Evolutionary conservation across 1,140 invertebrate genomes (phyloP).

Genomic region (Zaprionus capensis): DNA sequence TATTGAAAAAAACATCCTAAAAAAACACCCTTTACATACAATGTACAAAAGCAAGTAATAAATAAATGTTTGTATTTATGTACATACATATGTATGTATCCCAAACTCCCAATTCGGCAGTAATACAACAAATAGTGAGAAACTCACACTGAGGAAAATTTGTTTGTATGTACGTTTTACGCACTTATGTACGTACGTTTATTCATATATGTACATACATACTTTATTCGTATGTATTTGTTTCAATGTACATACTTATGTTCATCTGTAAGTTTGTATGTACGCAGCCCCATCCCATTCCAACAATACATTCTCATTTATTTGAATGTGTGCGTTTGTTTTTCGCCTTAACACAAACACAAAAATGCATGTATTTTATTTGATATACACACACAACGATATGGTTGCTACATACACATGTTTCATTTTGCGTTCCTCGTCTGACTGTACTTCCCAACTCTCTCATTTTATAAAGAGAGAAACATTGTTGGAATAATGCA

Average conservation of each 20-base stretch:
- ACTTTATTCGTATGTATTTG: conserved; percentile 4
- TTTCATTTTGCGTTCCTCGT: conserved; percentile 79
- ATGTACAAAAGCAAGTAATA: too few relatives aligned
- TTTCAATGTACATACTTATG: conserved; percentile 22
- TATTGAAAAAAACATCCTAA: too few relatives aligned
- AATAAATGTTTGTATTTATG: too few relatives aligned
- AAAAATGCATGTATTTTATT: conserved; percentile 55
- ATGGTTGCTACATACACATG: conserved; percentile 70
- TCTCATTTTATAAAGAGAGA: conserved; percentile 57
- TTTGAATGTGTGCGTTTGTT: conserved; percentile 41
- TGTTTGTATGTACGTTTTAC: conserved; percentile 40
- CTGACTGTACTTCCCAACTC: conserved; percentile 76
- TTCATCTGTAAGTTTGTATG: conserved; percentile 40
- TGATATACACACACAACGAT: conserved; percentile 51
- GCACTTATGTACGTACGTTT: conserved; percentile 5
- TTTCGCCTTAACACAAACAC: conserved; percentile 54
- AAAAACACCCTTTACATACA: too few relatives aligned
- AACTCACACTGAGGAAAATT: neutral
- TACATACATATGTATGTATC: neutral
- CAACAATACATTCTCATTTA: conserved; percentile 50
- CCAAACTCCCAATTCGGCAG: neutral
- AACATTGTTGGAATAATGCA: conserved; percentile 66
- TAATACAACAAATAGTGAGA: neutral
- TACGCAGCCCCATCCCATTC: conserved; percentile 44
- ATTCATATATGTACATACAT: conserved; percentile 9